These are phyloP conservation scores for Drosophila ambigua DNA, from an alignment of 1,140 invertebrate genomes.

Conservation along the genomic window DNA sequence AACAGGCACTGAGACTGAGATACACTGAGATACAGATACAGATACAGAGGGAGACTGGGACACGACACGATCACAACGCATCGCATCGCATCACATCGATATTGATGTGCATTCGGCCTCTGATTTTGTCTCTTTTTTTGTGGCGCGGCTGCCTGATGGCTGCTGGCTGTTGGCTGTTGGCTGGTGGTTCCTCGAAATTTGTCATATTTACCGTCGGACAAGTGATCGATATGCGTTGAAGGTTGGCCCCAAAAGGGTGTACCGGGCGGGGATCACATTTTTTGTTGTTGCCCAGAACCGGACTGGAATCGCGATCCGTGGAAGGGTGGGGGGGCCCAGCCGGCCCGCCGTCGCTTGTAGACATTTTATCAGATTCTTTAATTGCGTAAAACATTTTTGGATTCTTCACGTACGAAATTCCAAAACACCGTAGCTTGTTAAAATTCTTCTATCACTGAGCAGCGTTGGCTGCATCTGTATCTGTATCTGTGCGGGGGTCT, in stretches of 20 bases:
- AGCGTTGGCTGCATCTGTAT: conserved; percentile 2
- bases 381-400: conserved; percentile 83
- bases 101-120: conserved; percentile 72
- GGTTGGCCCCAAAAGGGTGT: conserved; percentile 23
- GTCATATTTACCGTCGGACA: conserved; percentile 75
- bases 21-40: conserved; percentile 22
- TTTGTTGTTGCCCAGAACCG: conserved; percentile 25
- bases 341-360: conserved; percentile 59
- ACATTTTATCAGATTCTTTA: conserved; percentile 83
- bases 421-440: conserved; percentile 80
- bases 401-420: conserved; percentile 82
- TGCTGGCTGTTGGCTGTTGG: neutral
- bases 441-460: conserved; percentile 78
- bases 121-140: conserved; percentile 63
- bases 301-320: neutral
- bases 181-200: conserved; percentile 64
- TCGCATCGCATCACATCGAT: conserved; percentile 45
- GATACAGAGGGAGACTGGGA: conserved; percentile 14
- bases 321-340: too few species aligned
- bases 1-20: conserved; percentile 21
- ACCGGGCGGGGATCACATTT: conserved; percentile 11
- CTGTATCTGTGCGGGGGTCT: conserved; percentile 10
- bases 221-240: conserved; percentile 71
- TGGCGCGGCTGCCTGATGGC: neutral
- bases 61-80: conserved; percentile 6